Evolutionary conservation across 2,888 invertebrate genomes (phyloP).

Genomic region (Hirtodrosophila trivittata): DNA sequence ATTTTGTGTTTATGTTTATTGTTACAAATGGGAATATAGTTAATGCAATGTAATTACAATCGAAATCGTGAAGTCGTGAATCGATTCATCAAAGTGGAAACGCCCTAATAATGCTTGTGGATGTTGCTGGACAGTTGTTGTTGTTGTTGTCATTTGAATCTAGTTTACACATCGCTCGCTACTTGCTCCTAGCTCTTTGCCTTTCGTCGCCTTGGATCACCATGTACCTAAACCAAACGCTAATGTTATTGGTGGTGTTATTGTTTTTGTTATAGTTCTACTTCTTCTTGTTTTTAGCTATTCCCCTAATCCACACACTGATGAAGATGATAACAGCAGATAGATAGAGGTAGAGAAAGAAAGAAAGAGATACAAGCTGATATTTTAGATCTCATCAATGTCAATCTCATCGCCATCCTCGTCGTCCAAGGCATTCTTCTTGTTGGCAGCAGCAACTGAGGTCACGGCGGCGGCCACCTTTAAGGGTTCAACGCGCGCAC

Average conservation of each 20-base stretch:
- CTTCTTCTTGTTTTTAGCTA: too few relatives aligned
- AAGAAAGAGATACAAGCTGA: background rate
- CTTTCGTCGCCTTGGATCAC: too few relatives aligned
- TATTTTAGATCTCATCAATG: conserved; percentile 94
- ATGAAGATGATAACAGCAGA: too few relatives aligned
- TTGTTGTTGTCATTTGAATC: too few relatives aligned
- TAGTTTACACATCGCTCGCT: too few relatives aligned
- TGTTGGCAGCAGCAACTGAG: conserved; percentile 77
- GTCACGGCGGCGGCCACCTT: conserved; percentile 86
- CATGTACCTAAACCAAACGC: too few relatives aligned
- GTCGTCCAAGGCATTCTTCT: conserved; percentile 86
- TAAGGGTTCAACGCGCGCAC: conserved; percentile 90
- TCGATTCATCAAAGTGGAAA: conserved; percentile 10
- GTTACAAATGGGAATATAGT: conserved; percentile 43
- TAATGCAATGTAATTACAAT: conserved; percentile 46
- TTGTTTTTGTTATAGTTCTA: too few relatives aligned
- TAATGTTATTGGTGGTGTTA: too few relatives aligned
- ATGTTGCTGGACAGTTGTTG: background rate
- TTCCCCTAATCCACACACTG: too few relatives aligned
- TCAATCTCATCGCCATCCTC: conserved; percentile 93
- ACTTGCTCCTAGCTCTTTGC: too few relatives aligned
- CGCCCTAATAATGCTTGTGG: background rate
- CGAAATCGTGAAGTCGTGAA: conserved; percentile 26
- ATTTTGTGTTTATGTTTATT: conserved; percentile 29
- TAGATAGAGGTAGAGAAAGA: too few relatives aligned